Base-by-base conservation (phyloP, 2,888 invertebrate species). In the Erebia ligea region DNA sequence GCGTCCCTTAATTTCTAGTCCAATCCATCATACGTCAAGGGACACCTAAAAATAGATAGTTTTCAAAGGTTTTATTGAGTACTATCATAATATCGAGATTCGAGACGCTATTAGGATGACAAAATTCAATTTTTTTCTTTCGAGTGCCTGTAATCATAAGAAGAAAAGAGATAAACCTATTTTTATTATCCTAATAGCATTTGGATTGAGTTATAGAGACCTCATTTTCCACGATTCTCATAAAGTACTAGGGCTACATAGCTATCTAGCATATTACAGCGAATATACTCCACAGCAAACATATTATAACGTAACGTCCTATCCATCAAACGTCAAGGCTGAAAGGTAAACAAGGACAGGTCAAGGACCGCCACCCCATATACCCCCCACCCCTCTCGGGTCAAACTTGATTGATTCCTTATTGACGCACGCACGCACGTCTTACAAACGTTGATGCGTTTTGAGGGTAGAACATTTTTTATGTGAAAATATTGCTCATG, bases 371-470 rank as follows among this genome's bases (percentile, higher is more conserved):
- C 78, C 75, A 75, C 71, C 71, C 76, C 71, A 10, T 54, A 9
- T n/a, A 11, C 19, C 67, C 52, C 54, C 68, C 66, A 58, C 68
- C 67, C 73, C 56, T 70, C 73, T 70, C 75, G 66, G 67, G 77
- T 75, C 80, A 86, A 84, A 87, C 87, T 89, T 90, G 91, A 91
- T 93, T 92, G 92, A 93, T 93, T 92, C 90, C 89, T 81, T 86
- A 89, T 90, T 89, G 89, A 89, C 86, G 88, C 87, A 87, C 86
- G 82, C 84, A 86, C 85, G 85, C 82, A 67, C 70, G 70, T 70
- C 67, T 48, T 56, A 40, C 19, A 58, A 11, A 73, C 77, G 76
- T 76, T 71, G 78, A 74, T 72, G 73, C 42, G 72, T 69, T 74
- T 75, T 75, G 76, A 73, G 73, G 72, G 69, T 69, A 73, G 68